Evolutionary conservation across 2,113 vertebrate genomes (phyloP).

Genomic region (Rhombomys opimus): DNA sequence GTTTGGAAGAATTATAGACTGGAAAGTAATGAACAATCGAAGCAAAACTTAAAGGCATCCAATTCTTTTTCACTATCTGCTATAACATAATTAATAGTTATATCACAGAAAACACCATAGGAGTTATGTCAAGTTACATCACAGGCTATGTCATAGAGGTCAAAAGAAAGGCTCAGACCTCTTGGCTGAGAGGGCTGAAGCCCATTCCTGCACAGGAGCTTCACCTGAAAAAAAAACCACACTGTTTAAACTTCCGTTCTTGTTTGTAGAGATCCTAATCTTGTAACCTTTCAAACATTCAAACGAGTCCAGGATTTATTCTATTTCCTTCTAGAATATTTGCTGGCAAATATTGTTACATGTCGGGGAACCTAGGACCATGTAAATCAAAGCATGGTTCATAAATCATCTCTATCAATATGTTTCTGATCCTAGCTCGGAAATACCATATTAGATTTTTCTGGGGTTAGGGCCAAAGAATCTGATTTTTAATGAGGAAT

Average conservation of each 20-base stretch:
- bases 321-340: background rate
- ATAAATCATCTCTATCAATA: background rate
- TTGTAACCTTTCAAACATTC: background rate
- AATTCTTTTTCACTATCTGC: background rate
- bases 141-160: background rate
- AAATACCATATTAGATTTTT: constrained; percentile 1
- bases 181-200: background rate
- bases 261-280: background rate
- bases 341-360: constrained; percentile 11
- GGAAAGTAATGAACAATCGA: background rate
- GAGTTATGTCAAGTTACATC: background rate
- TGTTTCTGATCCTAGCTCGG: background rate
- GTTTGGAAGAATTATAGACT: background rate
- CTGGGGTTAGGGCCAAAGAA: background rate
- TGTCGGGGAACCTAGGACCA: background rate
- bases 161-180: background rate
- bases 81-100: background rate
- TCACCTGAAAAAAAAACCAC: background rate
- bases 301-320: background rate
- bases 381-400: background rate
- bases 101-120: background rate
- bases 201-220: background rate
- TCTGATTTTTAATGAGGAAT: constrained; percentile 32
- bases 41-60: background rate
- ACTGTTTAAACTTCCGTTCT: background rate